phyloP scores from a whole-genome alignment of 2,888 invertebrate genomes.

The Lymantria monacha region DNA sequence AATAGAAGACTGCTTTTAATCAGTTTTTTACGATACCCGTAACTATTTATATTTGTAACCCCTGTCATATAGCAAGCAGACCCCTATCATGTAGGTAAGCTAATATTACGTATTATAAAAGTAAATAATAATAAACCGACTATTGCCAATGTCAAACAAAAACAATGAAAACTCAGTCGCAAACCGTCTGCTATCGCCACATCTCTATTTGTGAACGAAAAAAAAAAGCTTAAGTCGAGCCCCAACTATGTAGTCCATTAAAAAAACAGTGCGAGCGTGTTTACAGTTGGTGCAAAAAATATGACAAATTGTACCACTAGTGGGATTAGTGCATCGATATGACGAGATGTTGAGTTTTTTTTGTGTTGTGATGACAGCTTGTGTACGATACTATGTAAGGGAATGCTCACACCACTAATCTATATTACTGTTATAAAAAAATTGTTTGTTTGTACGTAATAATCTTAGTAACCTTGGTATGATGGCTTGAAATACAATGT shows the following conservation, averaged over 20 bases:
- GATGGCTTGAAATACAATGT: too few relatives aligned
- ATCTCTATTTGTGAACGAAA: slow-evolving; percentile 7
- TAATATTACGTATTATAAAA: too few relatives aligned
- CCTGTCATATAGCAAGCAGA: too few relatives aligned
- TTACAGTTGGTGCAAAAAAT: slow-evolving; percentile 2
- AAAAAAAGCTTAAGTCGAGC: neutral
- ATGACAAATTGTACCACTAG: slow-evolving; percentile 6
- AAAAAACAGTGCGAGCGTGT: neutral
- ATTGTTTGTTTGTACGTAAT: too few relatives aligned
- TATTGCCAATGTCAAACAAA: slow-evolving; percentile 1
- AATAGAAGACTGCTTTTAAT: too few relatives aligned
- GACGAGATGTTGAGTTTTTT: neutral
- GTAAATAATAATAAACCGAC: neutral
- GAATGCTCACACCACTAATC: too few relatives aligned
- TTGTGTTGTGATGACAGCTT: neutral
- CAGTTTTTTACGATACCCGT: too few relatives aligned
- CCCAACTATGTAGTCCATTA: neutral
- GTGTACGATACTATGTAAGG: neutral
- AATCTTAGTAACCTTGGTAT: too few relatives aligned
- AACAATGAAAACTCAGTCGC: slow-evolving; percentile 3
- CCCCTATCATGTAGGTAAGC: too few relatives aligned
- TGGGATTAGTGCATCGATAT: neutral
- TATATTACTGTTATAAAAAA: too few relatives aligned
- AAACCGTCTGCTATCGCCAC: slow-evolving; percentile 3
- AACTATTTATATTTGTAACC: too few relatives aligned